These are phyloP conservation scores for Lissonota sp. DNA, from an alignment of 2,888 invertebrate species.

Conservation along the genomic window DNA sequence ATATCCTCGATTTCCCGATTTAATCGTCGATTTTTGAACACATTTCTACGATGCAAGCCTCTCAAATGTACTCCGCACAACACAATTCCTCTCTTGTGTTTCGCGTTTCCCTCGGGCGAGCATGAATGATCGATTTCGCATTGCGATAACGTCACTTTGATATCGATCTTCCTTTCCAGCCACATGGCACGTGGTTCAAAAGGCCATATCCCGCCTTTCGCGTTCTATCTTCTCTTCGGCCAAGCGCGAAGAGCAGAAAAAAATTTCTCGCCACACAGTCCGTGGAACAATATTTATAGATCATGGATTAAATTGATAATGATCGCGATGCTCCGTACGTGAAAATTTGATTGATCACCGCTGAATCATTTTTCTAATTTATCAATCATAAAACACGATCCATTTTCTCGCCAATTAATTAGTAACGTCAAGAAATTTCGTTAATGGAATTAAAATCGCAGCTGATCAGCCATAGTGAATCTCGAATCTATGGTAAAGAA, in stretches of 20 bases:
- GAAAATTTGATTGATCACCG: too few species aligned
- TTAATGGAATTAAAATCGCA: background rate
- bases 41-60: constrained; percentile 11
- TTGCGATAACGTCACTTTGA: constrained; percentile 65
- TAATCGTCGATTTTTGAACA: constrained; percentile 28
- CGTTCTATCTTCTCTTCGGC: constrained; percentile 16
- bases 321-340: too few species aligned
- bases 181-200: constrained; percentile 50
- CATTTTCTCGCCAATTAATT: background rate
- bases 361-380: too few species aligned
- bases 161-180: constrained; percentile 65
- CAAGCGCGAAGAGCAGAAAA: background rate
- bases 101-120: constrained; percentile 55
- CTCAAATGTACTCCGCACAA: background rate
- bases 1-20: background rate
- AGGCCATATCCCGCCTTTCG: constrained; percentile 40
- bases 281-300: too few species aligned
- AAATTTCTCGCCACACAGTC: background rate
- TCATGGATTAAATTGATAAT: too few species aligned
- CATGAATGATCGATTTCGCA: constrained; percentile 70
- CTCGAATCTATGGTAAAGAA: too few species aligned
- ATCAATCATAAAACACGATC: background rate
- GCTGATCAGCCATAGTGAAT: background rate
- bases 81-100: constrained; percentile 3
- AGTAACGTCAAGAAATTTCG: background rate